phyloP scores from a whole-genome alignment of 2,797 vertebrate species.

The Acanthopagrus latus region DNA sequence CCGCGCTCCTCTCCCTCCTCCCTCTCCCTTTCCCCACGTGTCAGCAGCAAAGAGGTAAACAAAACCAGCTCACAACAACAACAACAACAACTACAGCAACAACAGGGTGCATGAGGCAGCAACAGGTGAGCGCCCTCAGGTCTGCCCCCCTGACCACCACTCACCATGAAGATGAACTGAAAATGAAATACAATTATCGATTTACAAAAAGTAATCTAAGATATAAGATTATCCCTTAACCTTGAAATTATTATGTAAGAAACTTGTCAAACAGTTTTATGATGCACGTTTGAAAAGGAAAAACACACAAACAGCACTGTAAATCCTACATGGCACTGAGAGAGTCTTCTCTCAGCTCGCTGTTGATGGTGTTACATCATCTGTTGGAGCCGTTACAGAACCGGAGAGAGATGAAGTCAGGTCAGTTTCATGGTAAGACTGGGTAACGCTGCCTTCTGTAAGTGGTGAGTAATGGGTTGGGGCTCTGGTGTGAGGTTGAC shows the following conservation, averaged over 20 bases:
- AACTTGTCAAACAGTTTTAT: neutral
- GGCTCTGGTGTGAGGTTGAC: neutral
- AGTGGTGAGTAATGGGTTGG: neutral
- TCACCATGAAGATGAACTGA: neutral
- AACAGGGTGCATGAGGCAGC: neutral
- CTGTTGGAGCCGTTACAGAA: neutral
- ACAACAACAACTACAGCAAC: too few relatives aligned
- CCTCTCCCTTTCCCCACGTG: constrained; percentile 64
- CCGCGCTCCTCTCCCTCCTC: neutral
- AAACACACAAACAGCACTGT: too few relatives aligned
- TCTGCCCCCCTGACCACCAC: too few relatives aligned
- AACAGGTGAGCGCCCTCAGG: neutral
- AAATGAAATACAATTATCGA: neutral
- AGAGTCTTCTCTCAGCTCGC: neutral
- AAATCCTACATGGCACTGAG: too few relatives aligned
- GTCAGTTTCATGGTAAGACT: neutral
- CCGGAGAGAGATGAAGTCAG: neutral
- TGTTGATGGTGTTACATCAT: constrained; percentile 1
- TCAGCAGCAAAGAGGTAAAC: constrained; percentile 73
- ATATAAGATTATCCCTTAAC: too few relatives aligned
- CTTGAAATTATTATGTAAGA: neutral
- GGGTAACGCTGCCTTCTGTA: neutral
- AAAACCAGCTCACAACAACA: constrained; percentile 49
- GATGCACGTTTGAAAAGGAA: neutral
- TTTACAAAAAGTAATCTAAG: neutral